Conservation (phyloP, 2,113 vertebrate genomes). For the Monopterus albus region DNA sequence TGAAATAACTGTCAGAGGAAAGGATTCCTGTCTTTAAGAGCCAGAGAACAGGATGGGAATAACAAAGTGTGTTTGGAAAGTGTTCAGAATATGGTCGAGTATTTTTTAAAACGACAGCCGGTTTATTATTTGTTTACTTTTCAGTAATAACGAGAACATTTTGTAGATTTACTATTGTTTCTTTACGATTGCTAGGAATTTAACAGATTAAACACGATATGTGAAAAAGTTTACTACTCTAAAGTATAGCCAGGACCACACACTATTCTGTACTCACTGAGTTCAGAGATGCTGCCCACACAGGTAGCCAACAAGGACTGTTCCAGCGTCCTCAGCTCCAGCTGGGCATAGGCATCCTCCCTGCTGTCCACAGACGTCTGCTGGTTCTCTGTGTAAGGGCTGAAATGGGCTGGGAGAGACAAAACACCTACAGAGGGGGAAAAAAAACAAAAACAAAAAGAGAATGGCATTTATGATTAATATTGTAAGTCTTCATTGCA, state of each 20-base stretch:
- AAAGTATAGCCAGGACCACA: neutral
- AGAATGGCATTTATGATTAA: constrained; percentile 12
- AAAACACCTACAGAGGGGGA: constrained; percentile 87
- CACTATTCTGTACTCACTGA: constrained; percentile 87
- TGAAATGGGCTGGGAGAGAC: constrained; percentile 96
- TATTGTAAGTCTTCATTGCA: neutral
- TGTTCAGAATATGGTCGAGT: neutral
- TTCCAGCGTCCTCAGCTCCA: constrained; percentile 97
- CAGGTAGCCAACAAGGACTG: constrained; percentile 97
- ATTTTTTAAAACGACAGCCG: neutral
- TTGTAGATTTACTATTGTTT: neutral
- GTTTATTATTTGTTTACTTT: neutral
- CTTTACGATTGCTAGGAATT: neutral
- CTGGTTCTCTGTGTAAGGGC: constrained; percentile 91
- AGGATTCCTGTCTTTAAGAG: neutral
- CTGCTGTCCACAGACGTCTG: constrained; percentile 85
- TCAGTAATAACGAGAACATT: constrained; percentile 5
- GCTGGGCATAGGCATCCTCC: constrained; percentile 93
- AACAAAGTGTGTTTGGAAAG: constrained; percentile 6
- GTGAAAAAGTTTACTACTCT: neutral
- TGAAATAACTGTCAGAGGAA: constrained; percentile 35
- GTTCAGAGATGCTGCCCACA: constrained; percentile 97
- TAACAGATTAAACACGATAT: neutral
- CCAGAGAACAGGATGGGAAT: neutral
- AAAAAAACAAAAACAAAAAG: constrained; percentile 31